Evolutionary conservation across 1,140 invertebrate species (phyloP).

Genomic region (Drosophila virilis): DNA sequence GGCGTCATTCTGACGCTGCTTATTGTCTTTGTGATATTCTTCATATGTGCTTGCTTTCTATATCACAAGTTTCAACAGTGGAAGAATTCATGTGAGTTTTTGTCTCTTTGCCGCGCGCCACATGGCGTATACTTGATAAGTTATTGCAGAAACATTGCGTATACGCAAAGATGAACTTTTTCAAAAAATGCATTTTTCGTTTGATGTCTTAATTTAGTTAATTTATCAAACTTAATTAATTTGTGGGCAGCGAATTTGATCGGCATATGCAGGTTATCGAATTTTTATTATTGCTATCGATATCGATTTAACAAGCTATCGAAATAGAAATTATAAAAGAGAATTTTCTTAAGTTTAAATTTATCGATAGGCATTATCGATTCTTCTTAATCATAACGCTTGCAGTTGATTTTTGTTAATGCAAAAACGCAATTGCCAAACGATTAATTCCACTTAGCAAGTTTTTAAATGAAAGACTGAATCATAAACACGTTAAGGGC

Average conservation of each 20-base stretch:
- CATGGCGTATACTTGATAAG: slow-evolving; percentile 52
- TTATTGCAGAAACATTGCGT: slow-evolving; percentile 10
- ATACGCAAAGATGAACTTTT: slow-evolving; percentile 21
- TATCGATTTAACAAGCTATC: background rate
- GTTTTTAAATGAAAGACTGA: background rate
- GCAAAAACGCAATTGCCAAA: background rate
- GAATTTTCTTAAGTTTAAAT: background rate
- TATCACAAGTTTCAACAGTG: slow-evolving; percentile 89
- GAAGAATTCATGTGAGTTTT: slow-evolving; percentile 87
- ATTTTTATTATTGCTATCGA: background rate
- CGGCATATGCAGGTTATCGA: background rate
- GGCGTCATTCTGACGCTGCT: slow-evolving; percentile 87
- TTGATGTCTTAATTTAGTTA: no score
- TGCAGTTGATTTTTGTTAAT: background rate
- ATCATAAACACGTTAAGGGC: background rate
- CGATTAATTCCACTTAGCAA: background rate
- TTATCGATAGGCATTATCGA: background rate
- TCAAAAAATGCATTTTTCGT: no score
- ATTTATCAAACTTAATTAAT: no score
- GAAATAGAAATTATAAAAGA: background rate
- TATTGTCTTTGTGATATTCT: slow-evolving; percentile 87
- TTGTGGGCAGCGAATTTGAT: background rate
- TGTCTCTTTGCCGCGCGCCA: background rate
- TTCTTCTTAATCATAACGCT: background rate
- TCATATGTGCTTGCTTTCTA: slow-evolving; percentile 87